Evolutionary conservation across 2,113 vertebrate genomes (phyloP), one percentile per base, ranked within the genome.

Genomic region (Dicaeum eximium): DNA sequence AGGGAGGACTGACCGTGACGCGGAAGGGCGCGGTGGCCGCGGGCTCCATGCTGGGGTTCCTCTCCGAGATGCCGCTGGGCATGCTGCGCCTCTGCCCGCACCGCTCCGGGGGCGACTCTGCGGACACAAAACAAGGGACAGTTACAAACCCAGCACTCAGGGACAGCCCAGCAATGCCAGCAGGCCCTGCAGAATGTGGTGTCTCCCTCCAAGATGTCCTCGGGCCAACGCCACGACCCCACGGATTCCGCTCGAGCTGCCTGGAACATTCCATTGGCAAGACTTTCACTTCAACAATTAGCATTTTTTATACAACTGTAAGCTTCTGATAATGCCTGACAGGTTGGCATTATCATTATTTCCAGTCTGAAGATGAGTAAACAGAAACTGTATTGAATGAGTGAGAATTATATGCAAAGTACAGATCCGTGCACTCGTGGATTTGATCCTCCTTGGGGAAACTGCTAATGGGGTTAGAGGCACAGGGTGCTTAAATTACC

Each of bases 31-130:
- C 98, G 7, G 98, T 94, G 7, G 98, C 96, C 2, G 99, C 77
- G 6, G 98, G 97, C 97, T 99, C 99, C 99, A 99, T 99, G 96
- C 95, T 81, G 97, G 99, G 97, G 97, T 95, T 98, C 98, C 98
- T 99, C 83, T 99, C 99, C 0, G 98, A 24, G 81, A 98, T 97
- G 95, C 98, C 98, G 89, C 99, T 98, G 13, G 99, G 99, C 98
- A 99, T 98, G 94, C 98, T 99, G 96, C 99, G 99, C 96, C 99
- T 98, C 97, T 99, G 98, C 85, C 99, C 99, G 1, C 98, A 97
- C 97, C 98, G 98, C 97, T 99, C 99, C 51, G 99, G 99, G 87
- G 99, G 99, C 70, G 99, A 99, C 97, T 99, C 99, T 99, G 98
- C 30, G 57, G 5, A 81, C 54, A 61, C 10, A 53, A 10, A 40